These are phyloP conservation scores for Mesembrinibis cayennensis DNA, from an alignment of 2,113 vertebrate genomes.

Conservation along the genomic window DNA sequence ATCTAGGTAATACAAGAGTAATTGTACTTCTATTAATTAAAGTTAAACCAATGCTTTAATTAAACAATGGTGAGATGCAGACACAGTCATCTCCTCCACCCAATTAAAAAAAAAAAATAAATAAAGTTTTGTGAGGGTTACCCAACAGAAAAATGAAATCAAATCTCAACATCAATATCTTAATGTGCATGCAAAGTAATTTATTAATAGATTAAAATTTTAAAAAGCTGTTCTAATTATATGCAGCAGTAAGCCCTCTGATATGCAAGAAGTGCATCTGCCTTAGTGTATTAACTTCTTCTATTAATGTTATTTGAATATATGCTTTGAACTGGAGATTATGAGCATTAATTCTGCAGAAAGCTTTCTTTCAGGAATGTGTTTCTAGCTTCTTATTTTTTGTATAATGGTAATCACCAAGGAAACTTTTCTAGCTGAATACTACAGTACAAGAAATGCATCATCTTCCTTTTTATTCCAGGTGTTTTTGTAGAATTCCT, in stretches of 20 bases:
- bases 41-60: neutral
- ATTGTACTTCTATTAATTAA: neutral
- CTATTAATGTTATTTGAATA: slow-evolving; percentile 3
- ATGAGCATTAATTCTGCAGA: slow-evolving; percentile 1
- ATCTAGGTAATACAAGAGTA: neutral
- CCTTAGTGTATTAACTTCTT: neutral
- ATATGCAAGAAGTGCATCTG: neutral
- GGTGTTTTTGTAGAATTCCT: neutral
- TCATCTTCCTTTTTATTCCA: neutral
- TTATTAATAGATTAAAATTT: neutral
- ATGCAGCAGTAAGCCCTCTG: neutral
- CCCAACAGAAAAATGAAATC: neutral
- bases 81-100: neutral
- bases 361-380: neutral
- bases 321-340: slow-evolving; percentile 9
- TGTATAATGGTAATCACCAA: neutral
- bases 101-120: neutral
- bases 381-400: neutral
- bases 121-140: neutral
- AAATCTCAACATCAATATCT: neutral
- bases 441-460: neutral
- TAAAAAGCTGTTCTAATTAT: neutral
- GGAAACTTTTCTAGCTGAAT: neutral
- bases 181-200: neutral
- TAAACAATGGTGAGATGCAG: neutral